These are phyloP conservation scores for Mastigias papua DNA, from an alignment of 30 jellyfish, hydroid and myxozoan species.

Conservation along the genomic window DNA sequence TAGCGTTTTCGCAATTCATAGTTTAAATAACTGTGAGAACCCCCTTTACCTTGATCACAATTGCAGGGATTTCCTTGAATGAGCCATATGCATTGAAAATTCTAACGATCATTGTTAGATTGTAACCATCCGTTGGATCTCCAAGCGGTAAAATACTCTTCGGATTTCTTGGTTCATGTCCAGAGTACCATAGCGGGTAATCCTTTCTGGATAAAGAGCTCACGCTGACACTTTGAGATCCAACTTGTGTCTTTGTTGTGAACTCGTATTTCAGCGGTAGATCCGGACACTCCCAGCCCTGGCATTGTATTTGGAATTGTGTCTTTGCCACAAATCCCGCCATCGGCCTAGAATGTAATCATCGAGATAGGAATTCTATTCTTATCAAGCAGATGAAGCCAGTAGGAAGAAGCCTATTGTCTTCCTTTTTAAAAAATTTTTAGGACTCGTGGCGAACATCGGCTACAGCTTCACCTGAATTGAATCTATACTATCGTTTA, in stretches of 20 bases:
- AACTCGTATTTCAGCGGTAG: slow-evolving; percentile 61
- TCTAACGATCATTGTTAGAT: slow-evolving; percentile 55
- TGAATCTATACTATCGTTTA: no score
- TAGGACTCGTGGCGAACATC: no score
- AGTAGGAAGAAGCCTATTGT: no score
- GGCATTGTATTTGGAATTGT: slow-evolving; percentile 70
- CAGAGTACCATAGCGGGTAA: slow-evolving; percentile 67
- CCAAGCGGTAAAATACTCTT: slow-evolving; percentile 76
- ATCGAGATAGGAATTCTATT: no score
- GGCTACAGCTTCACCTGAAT: no score
- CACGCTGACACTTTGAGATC: slow-evolving; percentile 2
- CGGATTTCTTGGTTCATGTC: slow-evolving; percentile 70
- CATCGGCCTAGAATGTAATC: slow-evolving; percentile 52
- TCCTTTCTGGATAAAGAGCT: slow-evolving; percentile 38
- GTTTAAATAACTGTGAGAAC: no score
- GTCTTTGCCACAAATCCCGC: slow-evolving; percentile 63
- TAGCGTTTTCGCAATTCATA: no score
- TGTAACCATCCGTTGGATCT: slow-evolving; percentile 52
- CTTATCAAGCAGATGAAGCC: no score
- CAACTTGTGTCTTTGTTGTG: slow-evolving; percentile 54
- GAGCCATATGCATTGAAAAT: slow-evolving; percentile 71
- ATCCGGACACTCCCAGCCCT: slow-evolving; percentile 74
- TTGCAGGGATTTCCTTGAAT: slow-evolving; percentile 17
- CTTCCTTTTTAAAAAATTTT: no score
- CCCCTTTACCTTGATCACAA: slow-evolving; percentile 66